These are phyloP conservation scores for Propithecus deckenii DNA, from an alignment of 2,797 vertebrate genomes.

Conservation along the genomic window DNA sequence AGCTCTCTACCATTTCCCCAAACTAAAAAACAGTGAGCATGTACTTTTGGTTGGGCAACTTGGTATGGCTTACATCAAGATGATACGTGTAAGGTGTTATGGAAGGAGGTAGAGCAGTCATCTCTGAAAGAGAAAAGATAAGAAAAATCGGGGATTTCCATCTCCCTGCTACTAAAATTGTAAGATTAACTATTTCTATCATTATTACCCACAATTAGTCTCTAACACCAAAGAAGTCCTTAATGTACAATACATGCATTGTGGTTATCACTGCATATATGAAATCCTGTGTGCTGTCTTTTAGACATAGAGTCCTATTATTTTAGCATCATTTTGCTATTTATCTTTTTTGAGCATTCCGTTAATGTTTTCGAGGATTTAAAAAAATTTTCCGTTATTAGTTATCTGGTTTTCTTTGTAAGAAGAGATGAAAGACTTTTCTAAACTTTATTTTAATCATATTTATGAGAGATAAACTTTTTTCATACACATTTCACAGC, in stretches of 20 bases:
- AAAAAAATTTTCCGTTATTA: background rate
- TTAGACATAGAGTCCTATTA: background rate
- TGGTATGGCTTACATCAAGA: background rate
- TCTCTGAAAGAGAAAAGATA: background rate
- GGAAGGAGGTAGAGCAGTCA: background rate
- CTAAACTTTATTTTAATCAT: constrained; percentile 23
- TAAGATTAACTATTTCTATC: background rate
- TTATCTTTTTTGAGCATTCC: background rate
- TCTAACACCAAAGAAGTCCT: background rate
- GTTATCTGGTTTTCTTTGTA: constrained; percentile 32
- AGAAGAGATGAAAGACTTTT: background rate
- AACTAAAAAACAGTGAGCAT: background rate
- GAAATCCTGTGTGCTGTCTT: constrained; percentile 3
- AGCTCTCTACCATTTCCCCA: background rate
- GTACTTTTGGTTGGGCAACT: background rate
- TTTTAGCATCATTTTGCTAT: background rate
- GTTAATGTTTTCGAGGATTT: background rate
- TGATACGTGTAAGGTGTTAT: background rate
- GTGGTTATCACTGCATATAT: background rate
- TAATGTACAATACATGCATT: background rate
- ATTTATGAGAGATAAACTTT: background rate
- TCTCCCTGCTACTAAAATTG: background rate
- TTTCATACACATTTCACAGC: background rate
- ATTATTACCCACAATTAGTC: background rate
- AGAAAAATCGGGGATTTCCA: background rate